Percentiles rank a stretch among this genome's conserved stretches.
Conservation (phyloP, 2,113 vertebrate species). For the Crotophaga sulcirostris region DNA sequence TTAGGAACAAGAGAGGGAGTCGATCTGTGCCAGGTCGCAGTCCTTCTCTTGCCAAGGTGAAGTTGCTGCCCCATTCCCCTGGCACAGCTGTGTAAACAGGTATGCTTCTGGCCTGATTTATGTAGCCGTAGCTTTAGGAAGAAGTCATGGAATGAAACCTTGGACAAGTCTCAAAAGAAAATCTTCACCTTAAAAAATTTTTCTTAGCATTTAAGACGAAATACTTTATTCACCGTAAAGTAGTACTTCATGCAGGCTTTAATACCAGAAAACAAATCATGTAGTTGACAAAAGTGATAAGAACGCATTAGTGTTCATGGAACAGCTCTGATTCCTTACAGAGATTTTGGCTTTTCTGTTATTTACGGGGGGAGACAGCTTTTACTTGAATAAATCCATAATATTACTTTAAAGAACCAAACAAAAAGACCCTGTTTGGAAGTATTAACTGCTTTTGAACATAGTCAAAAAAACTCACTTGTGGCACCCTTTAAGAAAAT, state of each 20-base stretch:
- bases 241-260: neutral
- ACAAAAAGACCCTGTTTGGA: neutral
- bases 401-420: neutral
- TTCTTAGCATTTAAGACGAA: neutral
- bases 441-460: neutral
- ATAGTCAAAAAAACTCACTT: neutral
- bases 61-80: neutral
- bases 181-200: neutral
- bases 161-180: neutral
- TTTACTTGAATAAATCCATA: neutral
- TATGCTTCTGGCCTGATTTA: neutral
- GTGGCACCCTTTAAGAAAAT: neutral
- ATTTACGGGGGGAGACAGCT: neutral
- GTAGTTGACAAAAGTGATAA: neutral
- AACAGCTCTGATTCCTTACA: neutral
- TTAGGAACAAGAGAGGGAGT: neutral
- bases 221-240: neutral
- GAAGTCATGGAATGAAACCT: neutral
- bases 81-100: constrained; percentile 2
- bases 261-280: neutral
- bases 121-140: neutral
- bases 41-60: neutral
- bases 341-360: neutral
- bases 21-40: neutral
- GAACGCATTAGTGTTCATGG: neutral